Evolutionary conservation across 2,113 vertebrate species (phyloP), one percentile per base, ranked within the genome.

Genomic region (Numenius arquata): DNA sequence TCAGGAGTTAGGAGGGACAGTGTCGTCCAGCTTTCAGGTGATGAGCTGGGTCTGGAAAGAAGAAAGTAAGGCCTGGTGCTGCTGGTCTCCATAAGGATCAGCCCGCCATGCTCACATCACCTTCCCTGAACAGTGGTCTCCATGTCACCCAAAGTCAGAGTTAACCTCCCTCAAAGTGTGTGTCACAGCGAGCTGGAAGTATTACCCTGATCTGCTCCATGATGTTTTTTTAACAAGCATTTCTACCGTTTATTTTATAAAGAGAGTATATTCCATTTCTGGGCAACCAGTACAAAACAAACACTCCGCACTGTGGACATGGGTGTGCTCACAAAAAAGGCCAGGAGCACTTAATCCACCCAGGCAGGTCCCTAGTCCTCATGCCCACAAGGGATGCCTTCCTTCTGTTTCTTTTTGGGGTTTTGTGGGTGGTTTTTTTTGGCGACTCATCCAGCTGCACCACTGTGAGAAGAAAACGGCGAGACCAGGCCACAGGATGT

Each of bases 401-500:
- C 32, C 30, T 52, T 83, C 36, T 62, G 10, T 56, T 66, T 67
- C 18, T 40, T 82, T 22, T 23, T 4, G 6, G 5, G 2, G 0
- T 10, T 21, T 77, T 38, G 15, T 62, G 36, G 30, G 14, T 63
- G 1, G 5, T 7, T 15, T 59, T 45, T 72, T 55, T 40, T 50
- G 11, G 12, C 63, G 58, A 47, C 30, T 78, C 50, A 23, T 36
- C 32, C 40, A 50, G 48, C 25, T 85, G 52, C 34, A 25, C 47
- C 1, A 0, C 7, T 67, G 17, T 68, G 47, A 80, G 67, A 88
- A 81, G 26, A 25, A 75, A 67, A 27, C 1, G 3, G 40, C 0
- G 1, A 94, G 59, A 86, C 9, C 8, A 62, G 34, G 16, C 22
- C 3, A 2, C 32, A 63, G 73, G 16, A 59, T 0, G 0, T 36